These are phyloP conservation scores for Clusia tigrina DNA, from an alignment of 2,888 invertebrate species.

Conservation along the genomic window DNA sequence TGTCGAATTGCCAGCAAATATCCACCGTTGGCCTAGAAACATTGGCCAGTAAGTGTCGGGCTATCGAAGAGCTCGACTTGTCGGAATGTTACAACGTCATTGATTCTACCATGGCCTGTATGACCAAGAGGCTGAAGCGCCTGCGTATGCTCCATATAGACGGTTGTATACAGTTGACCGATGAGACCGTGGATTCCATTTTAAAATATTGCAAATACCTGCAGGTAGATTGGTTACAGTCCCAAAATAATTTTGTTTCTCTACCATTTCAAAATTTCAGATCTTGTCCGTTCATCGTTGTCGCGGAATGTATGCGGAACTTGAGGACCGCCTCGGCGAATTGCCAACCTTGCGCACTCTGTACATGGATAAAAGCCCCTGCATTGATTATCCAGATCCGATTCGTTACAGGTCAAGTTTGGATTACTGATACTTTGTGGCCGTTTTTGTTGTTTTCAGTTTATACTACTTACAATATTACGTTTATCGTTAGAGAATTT, in stretches of 20 bases:
- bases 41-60: constrained; percentile 73
- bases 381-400: constrained; percentile 58
- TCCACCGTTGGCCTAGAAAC: constrained; percentile 72
- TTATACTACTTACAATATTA: constrained; percentile 62
- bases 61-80: constrained; percentile 74
- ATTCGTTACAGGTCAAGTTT: constrained; percentile 58
- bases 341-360: constrained; percentile 54
- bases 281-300: constrained; percentile 59
- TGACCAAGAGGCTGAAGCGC: constrained; percentile 64
- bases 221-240: constrained; percentile 40
- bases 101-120: constrained; percentile 69
- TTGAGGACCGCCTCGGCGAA: constrained; percentile 56
- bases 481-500: constrained; percentile 54
- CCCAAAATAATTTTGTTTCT: not conserved
- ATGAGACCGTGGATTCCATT: constrained; percentile 66
- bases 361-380: constrained; percentile 55
- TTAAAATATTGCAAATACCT: constrained; percentile 65
- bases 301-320: constrained; percentile 59
- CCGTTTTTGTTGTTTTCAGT: constrained; percentile 59
- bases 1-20: constrained; percentile 76
- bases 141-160: constrained; percentile 60
- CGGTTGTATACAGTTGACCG: constrained; percentile 68
- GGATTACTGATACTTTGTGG: constrained; percentile 63
- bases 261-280: constrained; percentile 29
- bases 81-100: constrained; percentile 75